Conservation (phyloP, 2,888 invertebrate genomes). For the Phyllotreta striolata region DNA sequence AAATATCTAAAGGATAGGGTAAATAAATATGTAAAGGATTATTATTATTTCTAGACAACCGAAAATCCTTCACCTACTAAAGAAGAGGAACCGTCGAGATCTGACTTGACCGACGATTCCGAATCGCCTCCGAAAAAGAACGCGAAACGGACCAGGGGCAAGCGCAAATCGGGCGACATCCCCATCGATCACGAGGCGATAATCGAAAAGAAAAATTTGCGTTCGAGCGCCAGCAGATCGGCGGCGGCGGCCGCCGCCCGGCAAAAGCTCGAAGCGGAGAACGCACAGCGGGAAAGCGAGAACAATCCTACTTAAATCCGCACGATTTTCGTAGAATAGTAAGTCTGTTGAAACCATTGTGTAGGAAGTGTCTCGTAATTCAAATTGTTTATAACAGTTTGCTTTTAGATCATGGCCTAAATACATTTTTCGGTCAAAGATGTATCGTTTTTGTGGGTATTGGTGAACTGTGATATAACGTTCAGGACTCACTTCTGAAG, state of each 20-base stretch:
- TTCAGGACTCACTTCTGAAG: slow-evolving; percentile 34
- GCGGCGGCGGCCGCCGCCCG: slow-evolving; percentile 65
- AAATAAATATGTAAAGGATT: no score
- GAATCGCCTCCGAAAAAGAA: slow-evolving; percentile 56
- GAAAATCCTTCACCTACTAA: slow-evolving; percentile 13
- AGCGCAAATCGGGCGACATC: slow-evolving; percentile 63
- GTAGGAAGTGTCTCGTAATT: background rate
- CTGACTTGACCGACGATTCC: slow-evolving; percentile 39
- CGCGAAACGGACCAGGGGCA: slow-evolving; percentile 59
- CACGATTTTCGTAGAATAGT: slow-evolving; percentile 2
- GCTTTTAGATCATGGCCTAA: slow-evolving; percentile 10
- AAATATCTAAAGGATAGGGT: no score
- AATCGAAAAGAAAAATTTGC: slow-evolving; percentile 67
- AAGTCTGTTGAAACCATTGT: background rate
- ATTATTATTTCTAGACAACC: slow-evolving; percentile 2
- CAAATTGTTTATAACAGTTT: slow-evolving; percentile 1
- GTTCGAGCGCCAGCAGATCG: slow-evolving; percentile 78
- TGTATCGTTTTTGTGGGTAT: slow-evolving; percentile 48
- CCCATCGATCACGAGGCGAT: slow-evolving; percentile 66
- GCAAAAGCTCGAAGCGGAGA: slow-evolving; percentile 61
- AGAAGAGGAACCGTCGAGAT: slow-evolving; percentile 32
- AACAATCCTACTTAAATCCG: slow-evolving; percentile 48
- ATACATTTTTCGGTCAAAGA: slow-evolving; percentile 29
- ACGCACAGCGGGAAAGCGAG: slow-evolving; percentile 56
- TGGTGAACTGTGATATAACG: slow-evolving; percentile 59